phyloP scores from a whole-genome alignment of 2,113 vertebrate genomes.

The Spheniscus mendiculus region DNA sequence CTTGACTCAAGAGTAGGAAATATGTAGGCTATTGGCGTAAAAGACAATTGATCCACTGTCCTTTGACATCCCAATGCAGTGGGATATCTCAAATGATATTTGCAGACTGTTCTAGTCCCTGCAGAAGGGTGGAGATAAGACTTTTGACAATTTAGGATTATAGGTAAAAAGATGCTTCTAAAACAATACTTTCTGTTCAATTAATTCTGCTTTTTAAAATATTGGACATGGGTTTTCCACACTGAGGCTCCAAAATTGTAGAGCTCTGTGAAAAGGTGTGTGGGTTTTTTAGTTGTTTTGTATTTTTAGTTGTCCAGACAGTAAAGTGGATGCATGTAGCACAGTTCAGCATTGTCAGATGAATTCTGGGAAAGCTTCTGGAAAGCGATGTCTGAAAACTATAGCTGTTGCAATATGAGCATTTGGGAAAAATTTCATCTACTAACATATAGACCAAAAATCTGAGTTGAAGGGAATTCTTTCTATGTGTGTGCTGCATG shows the following conservation, averaged over 20 bases:
- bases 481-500: neutral
- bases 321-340: neutral
- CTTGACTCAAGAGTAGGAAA: conserved; percentile 26
- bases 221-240: neutral
- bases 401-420: neutral
- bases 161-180: neutral
- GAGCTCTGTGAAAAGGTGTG: neutral
- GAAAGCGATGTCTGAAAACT: neutral
- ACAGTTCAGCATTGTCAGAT: neutral
- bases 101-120: conserved; percentile 20
- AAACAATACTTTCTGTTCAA: neutral
- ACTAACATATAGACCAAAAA: neutral
- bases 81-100: conserved; percentile 1
- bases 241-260: neutral
- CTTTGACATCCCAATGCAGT: conserved; percentile 4
- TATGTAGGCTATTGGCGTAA: neutral
- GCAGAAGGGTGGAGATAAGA: neutral
- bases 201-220: neutral
- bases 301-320: neutral
- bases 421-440: neutral
- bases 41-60: neutral
- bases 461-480: neutral
- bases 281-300: neutral
- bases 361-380: neutral
- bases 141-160: neutral